A percentile compares a stretch with the other conserved stretches of the same genome.
phyloP scores from a whole-genome alignment of 1,140 invertebrate genomes.

The Scaptomyza graminum region DNA sequence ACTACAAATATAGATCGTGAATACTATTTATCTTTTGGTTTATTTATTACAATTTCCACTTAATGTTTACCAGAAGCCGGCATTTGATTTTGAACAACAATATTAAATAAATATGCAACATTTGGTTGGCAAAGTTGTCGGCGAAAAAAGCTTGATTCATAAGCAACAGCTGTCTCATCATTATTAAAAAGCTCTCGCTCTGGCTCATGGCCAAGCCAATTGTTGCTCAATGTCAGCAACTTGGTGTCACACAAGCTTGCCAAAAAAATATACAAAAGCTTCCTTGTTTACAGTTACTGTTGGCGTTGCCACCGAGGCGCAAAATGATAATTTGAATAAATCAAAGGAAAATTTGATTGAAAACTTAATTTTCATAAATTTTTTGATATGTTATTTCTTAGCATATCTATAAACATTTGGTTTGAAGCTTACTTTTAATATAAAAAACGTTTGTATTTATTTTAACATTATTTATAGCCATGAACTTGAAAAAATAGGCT shows the following conservation, averaged over 20 bases:
- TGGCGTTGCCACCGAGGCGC: constrained; percentile 39
- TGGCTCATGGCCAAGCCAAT: constrained; percentile 24
- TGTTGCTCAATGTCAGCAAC: constrained; percentile 27
- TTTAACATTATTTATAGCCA: constrained; percentile 11
- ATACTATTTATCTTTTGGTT: neutral
- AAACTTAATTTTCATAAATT: no score
- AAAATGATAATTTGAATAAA: neutral
- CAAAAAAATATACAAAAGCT: constrained; percentile 27
- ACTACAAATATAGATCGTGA: neutral
- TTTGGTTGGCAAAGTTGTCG: constrained; percentile 17
- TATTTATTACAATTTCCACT: neutral
- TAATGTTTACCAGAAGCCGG: constrained; percentile 12
- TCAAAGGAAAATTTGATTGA: neutral
- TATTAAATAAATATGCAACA: constrained; percentile 6
- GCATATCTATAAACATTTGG: no score
- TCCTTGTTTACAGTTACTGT: constrained; percentile 29
- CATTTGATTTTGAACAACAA: constrained; percentile 11
- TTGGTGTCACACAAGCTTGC: constrained; percentile 5
- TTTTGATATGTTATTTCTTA: no score
- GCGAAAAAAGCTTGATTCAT: constrained; percentile 43
- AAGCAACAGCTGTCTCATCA: constrained; percentile 68
- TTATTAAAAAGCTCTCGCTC: constrained; percentile 32
- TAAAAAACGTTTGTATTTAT: neutral
- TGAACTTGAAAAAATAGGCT: constrained; percentile 34
- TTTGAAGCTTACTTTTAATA: no score